Evolutionary conservation across 1,140 invertebrate species (phyloP).

Genomic region (Lamellibrachia luymesi): DNA sequence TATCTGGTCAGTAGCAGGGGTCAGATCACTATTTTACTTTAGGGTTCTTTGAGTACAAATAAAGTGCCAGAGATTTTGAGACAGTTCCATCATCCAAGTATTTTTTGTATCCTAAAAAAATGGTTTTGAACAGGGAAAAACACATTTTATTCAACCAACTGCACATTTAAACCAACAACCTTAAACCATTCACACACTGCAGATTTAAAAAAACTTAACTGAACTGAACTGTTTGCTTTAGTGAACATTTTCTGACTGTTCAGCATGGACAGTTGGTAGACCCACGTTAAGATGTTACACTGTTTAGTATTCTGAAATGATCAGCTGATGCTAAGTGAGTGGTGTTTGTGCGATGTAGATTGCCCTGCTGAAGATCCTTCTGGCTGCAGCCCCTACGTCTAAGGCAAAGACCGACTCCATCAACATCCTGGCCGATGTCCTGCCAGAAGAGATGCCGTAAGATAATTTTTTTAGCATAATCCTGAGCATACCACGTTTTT

Average conservation of each 20-base stretch:
- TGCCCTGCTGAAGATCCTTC: constrained; percentile 90
- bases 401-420: constrained; percentile 98
- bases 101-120: background rate
- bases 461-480: constrained; percentile 31
- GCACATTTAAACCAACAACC: too few species aligned
- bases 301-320: background rate
- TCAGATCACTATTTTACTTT: background rate
- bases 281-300: too few species aligned
- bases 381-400: constrained; percentile 95
- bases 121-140: too few species aligned
- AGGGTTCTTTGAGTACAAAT: background rate
- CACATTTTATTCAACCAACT: too few species aligned
- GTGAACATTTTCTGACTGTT: too few species aligned
- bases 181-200: too few species aligned
- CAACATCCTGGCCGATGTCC: constrained; percentile 95
- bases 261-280: too few species aligned
- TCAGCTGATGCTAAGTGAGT: too few species aligned
- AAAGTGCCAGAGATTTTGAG: background rate
- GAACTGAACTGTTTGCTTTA: too few species aligned
- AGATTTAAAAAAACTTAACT: too few species aligned
- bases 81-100: background rate
- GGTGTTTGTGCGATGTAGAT: constrained; percentile 61
- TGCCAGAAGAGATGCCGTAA: constrained; percentile 94
- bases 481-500: background rate
- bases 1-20: constrained; percentile 69